Evolutionary conservation across 1,140 invertebrate species (phyloP).

Genomic region (Panagrolaimus sp.): DNA sequence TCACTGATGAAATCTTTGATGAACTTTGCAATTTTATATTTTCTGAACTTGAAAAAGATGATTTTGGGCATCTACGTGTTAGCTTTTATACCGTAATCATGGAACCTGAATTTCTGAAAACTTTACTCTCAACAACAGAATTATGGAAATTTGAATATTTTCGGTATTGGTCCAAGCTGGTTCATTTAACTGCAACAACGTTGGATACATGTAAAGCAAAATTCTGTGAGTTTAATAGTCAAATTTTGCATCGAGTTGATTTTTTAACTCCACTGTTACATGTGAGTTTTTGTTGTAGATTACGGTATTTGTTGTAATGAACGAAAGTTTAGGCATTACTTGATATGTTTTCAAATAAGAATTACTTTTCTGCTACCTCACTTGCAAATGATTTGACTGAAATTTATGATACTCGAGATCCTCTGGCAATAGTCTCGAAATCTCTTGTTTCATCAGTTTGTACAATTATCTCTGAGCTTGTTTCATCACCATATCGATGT

Average conservation of each 20-base stretch:
- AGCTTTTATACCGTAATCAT: conserved; percentile 30
- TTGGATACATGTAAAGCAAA: neutral
- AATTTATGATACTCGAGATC: neutral
- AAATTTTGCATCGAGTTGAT: conserved; percentile 3
- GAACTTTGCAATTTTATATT: conserved; percentile 32
- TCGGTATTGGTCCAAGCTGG: conserved; percentile 30
- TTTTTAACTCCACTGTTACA: conserved; percentile 22
- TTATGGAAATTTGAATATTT: conserved; percentile 34
- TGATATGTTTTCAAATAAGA: conserved; percentile 10
- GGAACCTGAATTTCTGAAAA: conserved; percentile 32
- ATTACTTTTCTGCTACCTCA: neutral
- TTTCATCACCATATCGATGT: neutral
- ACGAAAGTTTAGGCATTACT: conserved; percentile 13
- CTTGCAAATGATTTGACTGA: neutral
- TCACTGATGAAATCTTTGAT: conserved; percentile 23
- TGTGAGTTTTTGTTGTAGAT: neutral
- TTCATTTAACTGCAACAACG: conserved; percentile 25
- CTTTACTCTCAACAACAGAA: conserved; percentile 32
- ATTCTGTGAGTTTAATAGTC: conserved; percentile 14
- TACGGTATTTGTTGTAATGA: neutral
- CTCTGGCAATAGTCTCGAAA: neutral
- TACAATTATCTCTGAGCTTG: neutral
- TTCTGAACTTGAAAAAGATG: conserved; percentile 29
- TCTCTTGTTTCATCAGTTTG: neutral
- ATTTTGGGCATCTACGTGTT: conserved; percentile 21